phyloP scores from a whole-genome alignment of 2,888 invertebrate genomes.

The Drosophila rellima region DNA sequence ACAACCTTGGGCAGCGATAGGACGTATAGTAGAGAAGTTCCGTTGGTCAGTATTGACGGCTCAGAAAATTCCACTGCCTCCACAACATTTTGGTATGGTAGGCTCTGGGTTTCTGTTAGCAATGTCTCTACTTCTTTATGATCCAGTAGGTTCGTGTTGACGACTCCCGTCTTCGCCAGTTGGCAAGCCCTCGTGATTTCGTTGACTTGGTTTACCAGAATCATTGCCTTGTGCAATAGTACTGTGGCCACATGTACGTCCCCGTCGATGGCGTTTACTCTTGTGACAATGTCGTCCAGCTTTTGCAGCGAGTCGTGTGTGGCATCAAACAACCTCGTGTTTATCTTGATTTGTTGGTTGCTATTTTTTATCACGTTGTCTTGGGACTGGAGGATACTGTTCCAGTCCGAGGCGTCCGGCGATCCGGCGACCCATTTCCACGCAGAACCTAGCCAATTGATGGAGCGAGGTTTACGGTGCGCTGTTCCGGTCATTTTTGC shows the following conservation, averaged over 20 bases:
- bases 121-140: background rate
- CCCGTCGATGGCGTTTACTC: slow-evolving; percentile 11
- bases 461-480: slow-evolving; percentile 11
- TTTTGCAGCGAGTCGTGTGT: slow-evolving; percentile 9
- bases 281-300: slow-evolving; percentile 15
- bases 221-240: background rate
- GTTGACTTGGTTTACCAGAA: background rate
- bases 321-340: slow-evolving; percentile 13
- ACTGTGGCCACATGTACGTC: background rate
- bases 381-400: slow-evolving; percentile 14
- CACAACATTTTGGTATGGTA: slow-evolving; percentile 7
- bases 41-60: background rate
- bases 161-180: slow-evolving; percentile 6
- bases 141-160: slow-evolving; percentile 3
- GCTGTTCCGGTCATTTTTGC: background rate
- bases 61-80: background rate
- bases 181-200: slow-evolving; percentile 2
- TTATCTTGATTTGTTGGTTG: slow-evolving; percentile 33
- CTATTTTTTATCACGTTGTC: slow-evolving; percentile 6
- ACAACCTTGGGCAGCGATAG: no score
- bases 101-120: slow-evolving; percentile 1
- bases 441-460: slow-evolving; percentile 36
- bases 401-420: slow-evolving; percentile 13
- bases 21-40: background rate
- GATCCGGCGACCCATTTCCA: slow-evolving; percentile 41